Evolutionary conservation across 2,113 vertebrate genomes (phyloP).

Genomic region (Thamnaconus septentrionalis): DNA sequence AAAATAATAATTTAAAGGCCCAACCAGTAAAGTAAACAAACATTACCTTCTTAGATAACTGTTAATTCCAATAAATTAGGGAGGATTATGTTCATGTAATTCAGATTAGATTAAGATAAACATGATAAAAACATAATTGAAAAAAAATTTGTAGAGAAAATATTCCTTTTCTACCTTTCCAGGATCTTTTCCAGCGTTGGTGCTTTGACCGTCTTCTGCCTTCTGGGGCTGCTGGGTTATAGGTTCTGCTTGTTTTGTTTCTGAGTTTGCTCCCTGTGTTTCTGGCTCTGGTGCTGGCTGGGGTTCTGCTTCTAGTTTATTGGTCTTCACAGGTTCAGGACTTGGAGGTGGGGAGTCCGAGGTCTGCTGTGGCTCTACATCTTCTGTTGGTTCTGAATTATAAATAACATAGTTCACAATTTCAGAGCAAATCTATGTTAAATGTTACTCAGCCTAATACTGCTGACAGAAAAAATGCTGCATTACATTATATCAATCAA

Average conservation of each 20-base stretch:
- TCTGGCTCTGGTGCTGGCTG: constrained; percentile 14
- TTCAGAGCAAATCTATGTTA: background rate
- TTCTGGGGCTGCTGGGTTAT: constrained; percentile 71
- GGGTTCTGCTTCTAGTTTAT: background rate
- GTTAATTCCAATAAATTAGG: too few relatives aligned
- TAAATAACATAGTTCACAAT: constrained; percentile 2
- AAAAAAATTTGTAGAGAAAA: background rate
- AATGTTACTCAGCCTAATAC: background rate
- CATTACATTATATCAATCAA: background rate
- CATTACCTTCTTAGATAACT: background rate
- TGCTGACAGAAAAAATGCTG: background rate
- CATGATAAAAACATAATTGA: background rate
- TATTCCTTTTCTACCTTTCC: constrained; percentile 50
- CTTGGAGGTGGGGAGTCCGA: constrained; percentile 25
- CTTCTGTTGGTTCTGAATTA: constrained; percentile 36
- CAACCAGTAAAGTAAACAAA: background rate
- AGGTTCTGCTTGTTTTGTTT: constrained; percentile 31
- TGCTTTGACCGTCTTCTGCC: constrained; percentile 10
- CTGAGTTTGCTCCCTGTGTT: constrained; percentile 5
- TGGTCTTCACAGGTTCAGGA: constrained; percentile 23
- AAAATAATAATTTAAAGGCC: background rate
- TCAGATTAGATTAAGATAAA: too few relatives aligned
- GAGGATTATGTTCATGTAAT: too few relatives aligned
- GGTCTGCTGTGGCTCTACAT: constrained; percentile 18
- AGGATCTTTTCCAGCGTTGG: constrained; percentile 29